A percentile compares a stretch with the other conserved stretches of the same genome.
phyloP scores from a whole-genome alignment of 2,797 vertebrate species.

The Miichthys miiuy region DNA sequence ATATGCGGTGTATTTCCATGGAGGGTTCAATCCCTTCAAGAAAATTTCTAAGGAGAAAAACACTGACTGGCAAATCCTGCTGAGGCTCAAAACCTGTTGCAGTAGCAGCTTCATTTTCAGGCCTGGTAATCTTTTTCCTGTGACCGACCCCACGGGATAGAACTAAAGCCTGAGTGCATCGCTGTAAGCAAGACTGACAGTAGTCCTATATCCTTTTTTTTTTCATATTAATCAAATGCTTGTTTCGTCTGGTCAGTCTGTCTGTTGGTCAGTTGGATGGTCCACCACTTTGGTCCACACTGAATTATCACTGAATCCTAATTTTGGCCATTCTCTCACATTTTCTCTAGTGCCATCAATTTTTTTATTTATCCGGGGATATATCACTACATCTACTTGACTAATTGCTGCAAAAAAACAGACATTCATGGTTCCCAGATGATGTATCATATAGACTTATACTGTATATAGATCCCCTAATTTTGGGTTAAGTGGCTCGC shows the following conservation, averaged over 20 bases:
- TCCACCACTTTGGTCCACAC: background rate
- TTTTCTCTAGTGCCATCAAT: background rate
- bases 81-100: slow-evolving; percentile 61
- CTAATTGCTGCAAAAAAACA: too few relatives aligned
- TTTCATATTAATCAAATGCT: slow-evolving; percentile 22
- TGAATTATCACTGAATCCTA: background rate
- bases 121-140: slow-evolving; percentile 60
- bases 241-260: background rate
- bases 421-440: background rate
- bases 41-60: slow-evolving; percentile 57
- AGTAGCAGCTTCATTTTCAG: slow-evolving; percentile 61
- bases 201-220: slow-evolving; percentile 14
- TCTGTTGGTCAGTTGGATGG: background rate
- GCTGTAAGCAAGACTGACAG: slow-evolving; percentile 61
- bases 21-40: slow-evolving; percentile 46
- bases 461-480: too few relatives aligned
- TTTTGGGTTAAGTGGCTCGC: background rate
- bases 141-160: slow-evolving; percentile 50
- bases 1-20: slow-evolving; percentile 58
- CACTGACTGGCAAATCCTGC: slow-evolving; percentile 58
- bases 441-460: background rate
- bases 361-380: background rate
- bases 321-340: background rate
- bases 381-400: too few relatives aligned
- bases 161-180: slow-evolving; percentile 47